Conservation (phyloP, 2,113 vertebrate species). For the Salvelinus namaycush region DNA sequence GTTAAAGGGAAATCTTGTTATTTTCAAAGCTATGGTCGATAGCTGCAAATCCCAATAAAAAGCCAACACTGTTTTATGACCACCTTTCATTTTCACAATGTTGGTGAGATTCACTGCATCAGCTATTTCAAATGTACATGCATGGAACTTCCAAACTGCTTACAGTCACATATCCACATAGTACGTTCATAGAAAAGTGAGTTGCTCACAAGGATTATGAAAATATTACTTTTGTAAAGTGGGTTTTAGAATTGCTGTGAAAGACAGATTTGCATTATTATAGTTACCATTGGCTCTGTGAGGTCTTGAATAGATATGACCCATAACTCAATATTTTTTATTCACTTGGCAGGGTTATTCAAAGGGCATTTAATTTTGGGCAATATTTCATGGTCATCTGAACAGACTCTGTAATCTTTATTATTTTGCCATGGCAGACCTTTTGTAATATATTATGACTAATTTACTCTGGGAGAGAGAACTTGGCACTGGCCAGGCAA, state of each 20-base stretch:
- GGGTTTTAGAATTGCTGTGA: conserved; percentile 16
- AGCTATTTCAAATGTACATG: neutral
- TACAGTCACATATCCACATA: conserved; percentile 9
- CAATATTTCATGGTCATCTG: conserved; percentile 51
- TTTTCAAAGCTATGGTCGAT: neutral
- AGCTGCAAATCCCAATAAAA: neutral
- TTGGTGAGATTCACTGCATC: conserved; percentile 17
- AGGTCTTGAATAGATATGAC: conserved; percentile 46
- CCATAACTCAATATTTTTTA: conserved; percentile 37
- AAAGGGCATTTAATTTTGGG: conserved; percentile 49
- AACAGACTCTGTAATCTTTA: conserved; percentile 46
- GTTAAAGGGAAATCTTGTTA: no score
- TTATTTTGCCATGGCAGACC: conserved; percentile 29
- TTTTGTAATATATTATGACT: conserved; percentile 47
- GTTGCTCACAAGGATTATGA: conserved; percentile 41
- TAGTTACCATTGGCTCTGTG: conserved; percentile 42
- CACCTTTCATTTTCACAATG: neutral
- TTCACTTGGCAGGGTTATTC: conserved; percentile 36
- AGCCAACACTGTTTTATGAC: neutral
- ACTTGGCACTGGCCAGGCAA: conserved; percentile 42
- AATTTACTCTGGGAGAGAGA: conserved; percentile 39
- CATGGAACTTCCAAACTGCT: conserved; percentile 18
- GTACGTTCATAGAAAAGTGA: conserved; percentile 18
- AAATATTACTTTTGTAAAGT: conserved; percentile 45
- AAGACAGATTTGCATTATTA: conserved; percentile 45